A percentile compares a stretch with the other conserved stretches of the same genome.
These are phyloP conservation scores for Chondrosia reniformis DNA, from an alignment of 37 sponge, comb jelly and placozoan genomes.

Conservation along the genomic window DNA sequence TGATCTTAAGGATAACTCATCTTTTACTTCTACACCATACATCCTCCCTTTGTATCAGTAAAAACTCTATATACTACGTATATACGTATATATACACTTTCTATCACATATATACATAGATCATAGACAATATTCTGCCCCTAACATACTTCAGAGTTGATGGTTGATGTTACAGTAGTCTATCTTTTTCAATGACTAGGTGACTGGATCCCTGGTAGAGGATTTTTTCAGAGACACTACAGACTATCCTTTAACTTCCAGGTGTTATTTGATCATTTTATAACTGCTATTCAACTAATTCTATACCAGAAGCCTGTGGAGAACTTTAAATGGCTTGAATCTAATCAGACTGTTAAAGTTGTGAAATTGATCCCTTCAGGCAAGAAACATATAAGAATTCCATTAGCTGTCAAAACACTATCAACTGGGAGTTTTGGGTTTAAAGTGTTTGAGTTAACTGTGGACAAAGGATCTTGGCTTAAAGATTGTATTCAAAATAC, in stretches of 20 bases:
- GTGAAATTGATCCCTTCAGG: background rate
- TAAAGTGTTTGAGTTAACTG: conserved; percentile 42
- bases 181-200: background rate
- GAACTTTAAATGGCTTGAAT: background rate
- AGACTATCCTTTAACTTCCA: background rate
- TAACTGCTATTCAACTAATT: conserved; percentile 32
- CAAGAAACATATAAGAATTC: background rate
- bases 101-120: too few species aligned
- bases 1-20: too few species aligned
- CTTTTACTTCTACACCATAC: too few species aligned
- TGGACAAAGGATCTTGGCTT: conserved; percentile 39
- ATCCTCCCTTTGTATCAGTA: too few species aligned
- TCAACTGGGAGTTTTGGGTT: conserved; percentile 18
- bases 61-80: too few species aligned
- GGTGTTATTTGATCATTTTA: background rate
- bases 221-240: conserved; percentile 7
- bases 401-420: background rate
- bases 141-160: too few species aligned
- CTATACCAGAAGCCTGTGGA: conserved; percentile 38
- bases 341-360: background rate
- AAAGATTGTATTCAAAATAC: background rate
- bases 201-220: background rate
- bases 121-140: too few species aligned
- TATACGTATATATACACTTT: too few species aligned
- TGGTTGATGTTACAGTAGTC: background rate